Percentiles rank a stretch among this genome's conserved stretches.
Conservation (phyloP, 2,113 vertebrate species). For the Neogobius melanostomus region DNA sequence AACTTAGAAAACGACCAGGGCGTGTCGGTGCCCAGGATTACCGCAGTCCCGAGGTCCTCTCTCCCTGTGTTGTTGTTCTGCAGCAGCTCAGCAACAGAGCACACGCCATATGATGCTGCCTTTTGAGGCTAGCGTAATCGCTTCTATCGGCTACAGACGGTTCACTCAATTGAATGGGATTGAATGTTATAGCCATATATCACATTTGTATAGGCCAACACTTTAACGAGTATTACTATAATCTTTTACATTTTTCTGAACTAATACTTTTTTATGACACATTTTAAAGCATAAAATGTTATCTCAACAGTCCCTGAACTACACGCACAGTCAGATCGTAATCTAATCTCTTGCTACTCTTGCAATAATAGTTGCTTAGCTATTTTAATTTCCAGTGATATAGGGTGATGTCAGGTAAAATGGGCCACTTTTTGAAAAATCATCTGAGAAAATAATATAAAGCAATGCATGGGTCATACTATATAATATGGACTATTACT, state of each 20-base stretch:
- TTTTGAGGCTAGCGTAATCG: conserved; percentile 20
- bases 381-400: too few relatives aligned
- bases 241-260: not conserved
- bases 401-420: too few relatives aligned
- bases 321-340: too few relatives aligned
- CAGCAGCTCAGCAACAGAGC: conserved; percentile 27
- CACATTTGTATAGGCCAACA: not conserved
- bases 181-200: too few relatives aligned
- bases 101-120: conserved; percentile 36
- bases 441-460: too few relatives aligned
- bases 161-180: not conserved
- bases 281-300: not conserved
- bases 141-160: not conserved
- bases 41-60: not conserved
- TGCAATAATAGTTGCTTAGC: too few relatives aligned
- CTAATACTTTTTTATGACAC: not conserved
- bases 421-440: too few relatives aligned
- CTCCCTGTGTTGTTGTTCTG: conserved; percentile 24
- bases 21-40: not conserved
- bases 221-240: not conserved
- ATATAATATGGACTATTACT: too few relatives aligned
- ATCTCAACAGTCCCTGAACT: conserved; percentile 6
- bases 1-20: not conserved
- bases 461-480: too few relatives aligned
- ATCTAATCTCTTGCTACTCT: too few relatives aligned